Evolutionary conservation across 2,113 vertebrate genomes (phyloP), one percentile per base, ranked within the genome.

Genomic region (Prochilodus magdalenae): DNA sequence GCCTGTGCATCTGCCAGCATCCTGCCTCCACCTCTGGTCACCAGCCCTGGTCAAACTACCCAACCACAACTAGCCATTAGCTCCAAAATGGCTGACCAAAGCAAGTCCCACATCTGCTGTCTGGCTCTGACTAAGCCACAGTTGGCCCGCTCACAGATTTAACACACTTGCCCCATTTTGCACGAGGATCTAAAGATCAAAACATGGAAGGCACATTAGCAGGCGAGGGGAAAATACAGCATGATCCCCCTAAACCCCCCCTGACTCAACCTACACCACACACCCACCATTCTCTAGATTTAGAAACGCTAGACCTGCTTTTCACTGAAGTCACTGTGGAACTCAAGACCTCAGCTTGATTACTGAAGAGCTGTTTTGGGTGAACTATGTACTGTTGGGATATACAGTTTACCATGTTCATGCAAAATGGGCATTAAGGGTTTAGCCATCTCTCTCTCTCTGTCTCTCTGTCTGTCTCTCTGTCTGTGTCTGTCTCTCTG

Each of bases 171-270:
- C 67, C 76, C 79, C 60, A 60, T 40, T 77, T 73, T 77, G 59
- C 62, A 67, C 15, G 73, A 30, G 72, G n/a, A 27, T 53, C 57
- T 62, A 36, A 80, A 75, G 83, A 26, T 80, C 77, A 86, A 80
- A 80, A 70, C 24, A 47, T 67, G 66, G 22, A 29, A 18, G 49
- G 15, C 16, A 73, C 82, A 75, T 77, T 30, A 71, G 29, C 60
- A n/a, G 33, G 49, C 24, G 55, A 33, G 24, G 26, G 69, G 79
- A 51, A 66, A 55, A 80, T 66, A 49, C 62, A 66, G 65, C 57
- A 76, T 36, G 26, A 75, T 73, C 74, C 11, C 77, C 30, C 66
- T 24, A 36, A 78, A 53, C 26, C n/a, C 29, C n/a, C 51, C 63
- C 77, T n/a, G 22, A 29, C 47, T 51, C 18, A 26, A n/a, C 24